A percentile compares a stretch with the other conserved stretches of the same genome.
Conservation (phyloP, 2,797 vertebrate species). For the Orestias chungarensis region DNA sequence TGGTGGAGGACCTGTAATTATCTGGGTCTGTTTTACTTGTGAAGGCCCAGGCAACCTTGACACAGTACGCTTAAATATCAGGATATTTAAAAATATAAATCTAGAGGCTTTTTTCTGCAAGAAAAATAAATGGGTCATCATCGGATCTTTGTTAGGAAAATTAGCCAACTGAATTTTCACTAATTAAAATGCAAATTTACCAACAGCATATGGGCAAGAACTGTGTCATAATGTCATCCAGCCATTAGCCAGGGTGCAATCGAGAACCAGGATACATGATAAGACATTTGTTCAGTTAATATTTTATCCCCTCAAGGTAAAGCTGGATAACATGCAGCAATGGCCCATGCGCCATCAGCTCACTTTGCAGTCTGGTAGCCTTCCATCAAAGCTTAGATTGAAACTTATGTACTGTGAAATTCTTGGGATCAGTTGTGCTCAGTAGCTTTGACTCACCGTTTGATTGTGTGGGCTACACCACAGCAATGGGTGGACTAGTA, state of each 20-base stretch:
- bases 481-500: conserved; percentile 74
- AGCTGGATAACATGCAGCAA: conserved; percentile 66
- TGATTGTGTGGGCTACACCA: conserved; percentile 77
- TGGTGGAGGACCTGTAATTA: not conserved
- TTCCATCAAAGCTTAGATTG: conserved; percentile 80
- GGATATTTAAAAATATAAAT: not conserved
- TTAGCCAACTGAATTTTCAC: conserved; percentile 34
- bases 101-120: not conserved
- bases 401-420: conserved; percentile 84
- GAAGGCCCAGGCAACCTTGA: not conserved
- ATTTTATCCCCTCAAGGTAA: conserved; percentile 61
- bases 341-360: conserved; percentile 70
- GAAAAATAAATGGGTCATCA: not conserved
- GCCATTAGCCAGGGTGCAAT: conserved; percentile 41
- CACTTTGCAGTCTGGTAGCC: conserved; percentile 76
- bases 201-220: conserved; percentile 44
- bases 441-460: conserved; percentile 75
- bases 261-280: conserved; percentile 43
- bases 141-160: not conserved
- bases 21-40: not conserved
- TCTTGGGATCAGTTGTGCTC: conserved; percentile 82
- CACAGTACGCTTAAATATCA: not conserved
- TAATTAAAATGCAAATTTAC: conserved; percentile 64
- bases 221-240: conserved; percentile 37
- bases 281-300: conserved; percentile 70